These are phyloP conservation scores for Semibalanus balanoides DNA, from an alignment of 1,140 invertebrate species.

Conservation along the genomic window DNA sequence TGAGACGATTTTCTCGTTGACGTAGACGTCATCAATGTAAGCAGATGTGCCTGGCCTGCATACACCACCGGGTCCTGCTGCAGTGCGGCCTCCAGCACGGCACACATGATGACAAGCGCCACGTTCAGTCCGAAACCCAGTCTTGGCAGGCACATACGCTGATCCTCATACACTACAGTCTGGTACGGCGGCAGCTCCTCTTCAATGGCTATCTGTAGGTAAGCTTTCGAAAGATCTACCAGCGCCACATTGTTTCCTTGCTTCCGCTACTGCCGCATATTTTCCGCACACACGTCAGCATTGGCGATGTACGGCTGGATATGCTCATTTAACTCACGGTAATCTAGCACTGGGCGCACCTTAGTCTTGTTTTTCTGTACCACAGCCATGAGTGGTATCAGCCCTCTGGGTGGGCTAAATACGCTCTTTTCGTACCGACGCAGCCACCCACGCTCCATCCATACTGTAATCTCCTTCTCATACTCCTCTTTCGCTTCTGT, in stretches of 20 bases:
- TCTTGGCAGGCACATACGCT: slow-evolving; percentile 1
- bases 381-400: slow-evolving; percentile 13
- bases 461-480: neutral
- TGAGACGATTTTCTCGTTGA: slow-evolving; percentile 7
- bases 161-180: neutral
- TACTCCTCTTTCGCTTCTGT: no score
- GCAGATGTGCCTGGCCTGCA: neutral
- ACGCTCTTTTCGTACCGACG: neutral
- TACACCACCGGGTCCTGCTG: neutral
- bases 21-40: slow-evolving; percentile 8
- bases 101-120: slow-evolving; percentile 7
- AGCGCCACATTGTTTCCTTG: slow-evolving; percentile 5
- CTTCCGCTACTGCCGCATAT: slow-evolving; percentile 2
- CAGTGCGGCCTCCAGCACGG: slow-evolving; percentile 7
- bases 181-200: slow-evolving; percentile 10
- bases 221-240: slow-evolving; percentile 10
- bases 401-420: slow-evolving; percentile 3
- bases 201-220: slow-evolving; percentile 5
- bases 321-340: slow-evolving; percentile 7
- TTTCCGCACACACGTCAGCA: slow-evolving; percentile 7
- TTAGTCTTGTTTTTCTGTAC: slow-evolving; percentile 6
- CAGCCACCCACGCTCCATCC: slow-evolving; percentile 9
- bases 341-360: slow-evolving; percentile 8
- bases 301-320: neutral
- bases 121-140: slow-evolving; percentile 9